Evolutionary conservation across 2,888 invertebrate genomes (phyloP).

Genomic region (Alcis repandata): DNA sequence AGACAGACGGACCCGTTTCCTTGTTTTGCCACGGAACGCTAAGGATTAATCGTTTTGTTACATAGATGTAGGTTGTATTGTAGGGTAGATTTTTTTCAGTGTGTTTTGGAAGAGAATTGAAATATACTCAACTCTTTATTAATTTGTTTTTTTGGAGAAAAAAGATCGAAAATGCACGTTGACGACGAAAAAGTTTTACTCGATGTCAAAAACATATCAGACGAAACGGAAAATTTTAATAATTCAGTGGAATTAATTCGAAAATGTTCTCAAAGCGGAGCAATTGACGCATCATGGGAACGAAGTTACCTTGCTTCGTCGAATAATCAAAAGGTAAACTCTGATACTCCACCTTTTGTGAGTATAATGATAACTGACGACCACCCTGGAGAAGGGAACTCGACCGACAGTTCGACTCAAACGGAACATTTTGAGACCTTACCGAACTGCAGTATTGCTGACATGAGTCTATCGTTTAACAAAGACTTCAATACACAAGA

Average conservation of each 20-base stretch:
- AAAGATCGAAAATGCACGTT: constrained; percentile 51
- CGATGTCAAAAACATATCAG: constrained; percentile 53
- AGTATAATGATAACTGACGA: constrained; percentile 69
- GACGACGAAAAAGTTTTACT: constrained; percentile 44
- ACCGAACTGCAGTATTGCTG: constrained; percentile 58
- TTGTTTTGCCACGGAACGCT: no score
- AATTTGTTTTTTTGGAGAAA: constrained; percentile 2
- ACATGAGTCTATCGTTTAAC: constrained; percentile 68
- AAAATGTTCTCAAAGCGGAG: constrained; percentile 62
- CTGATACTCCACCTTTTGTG: constrained; percentile 69
- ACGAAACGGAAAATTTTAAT: constrained; percentile 53
- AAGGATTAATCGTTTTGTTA: no score
- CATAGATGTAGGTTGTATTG: no score
- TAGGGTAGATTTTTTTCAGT: background rate
- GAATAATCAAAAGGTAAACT: constrained; percentile 58
- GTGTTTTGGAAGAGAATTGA: background rate
- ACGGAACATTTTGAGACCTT: constrained; percentile 63
- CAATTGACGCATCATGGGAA: constrained; percentile 74
- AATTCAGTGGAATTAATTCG: constrained; percentile 74
- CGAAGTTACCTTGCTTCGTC: constrained; percentile 55
- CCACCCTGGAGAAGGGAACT: constrained; percentile 52
- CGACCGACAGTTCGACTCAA: constrained; percentile 65
- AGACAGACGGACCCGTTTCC: no score
- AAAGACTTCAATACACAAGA: constrained; percentile 67
- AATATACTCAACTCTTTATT: constrained; percentile 15